Evolutionary conservation across 2,888 invertebrate species (phyloP), one percentile per base, ranked within the genome.

Genomic region (Eustalomyia histrio): DNA sequence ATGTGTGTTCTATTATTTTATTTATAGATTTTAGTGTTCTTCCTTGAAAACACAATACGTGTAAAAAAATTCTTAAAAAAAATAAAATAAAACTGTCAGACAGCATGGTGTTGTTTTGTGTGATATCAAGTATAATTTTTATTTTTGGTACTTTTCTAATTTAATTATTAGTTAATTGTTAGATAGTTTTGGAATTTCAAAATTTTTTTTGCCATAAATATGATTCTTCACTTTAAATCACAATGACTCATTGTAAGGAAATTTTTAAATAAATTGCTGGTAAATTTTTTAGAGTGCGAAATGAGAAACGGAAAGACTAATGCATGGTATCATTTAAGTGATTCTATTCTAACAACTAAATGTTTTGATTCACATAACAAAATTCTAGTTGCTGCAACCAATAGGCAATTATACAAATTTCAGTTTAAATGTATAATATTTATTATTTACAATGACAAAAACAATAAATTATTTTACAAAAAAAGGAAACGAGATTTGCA

Each of bases 81-180:
- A 29, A 33, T 33, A 55, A 60, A 75, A 55, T 55, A 61, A 68
- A 71, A 71, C 69, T 71, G 64, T 64, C 76, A 71, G 76, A 76
- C 69, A 53, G 53, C 63, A 68, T 63, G 76, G 63, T 57, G 68
- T 55, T 39, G n/a, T 57, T 52, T 50, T 33, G 10, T 39, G 39
- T 39, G 39, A 18, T 21, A 53, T 52, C 52, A 52, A 21, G 24
- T 21, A 24, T 18, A 17, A 5, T 55, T 16, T 18, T 24, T 55
- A 29, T 1, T 55, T 29, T 18, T 55, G 21, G 55, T 24, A 18
- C 17, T 53, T 18, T 2, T 47, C n/a, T 47, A 47, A n/a, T 47
- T 47, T n/a, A n/a, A 47, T 47, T 47, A 47, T 47, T 47, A n/a
- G 43, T 47, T 47, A 47, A 47, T 47, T 47, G 43, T 47, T 47